Conservation (phyloP, 2,113 vertebrate species). For the Equus przewalskii region DNA sequence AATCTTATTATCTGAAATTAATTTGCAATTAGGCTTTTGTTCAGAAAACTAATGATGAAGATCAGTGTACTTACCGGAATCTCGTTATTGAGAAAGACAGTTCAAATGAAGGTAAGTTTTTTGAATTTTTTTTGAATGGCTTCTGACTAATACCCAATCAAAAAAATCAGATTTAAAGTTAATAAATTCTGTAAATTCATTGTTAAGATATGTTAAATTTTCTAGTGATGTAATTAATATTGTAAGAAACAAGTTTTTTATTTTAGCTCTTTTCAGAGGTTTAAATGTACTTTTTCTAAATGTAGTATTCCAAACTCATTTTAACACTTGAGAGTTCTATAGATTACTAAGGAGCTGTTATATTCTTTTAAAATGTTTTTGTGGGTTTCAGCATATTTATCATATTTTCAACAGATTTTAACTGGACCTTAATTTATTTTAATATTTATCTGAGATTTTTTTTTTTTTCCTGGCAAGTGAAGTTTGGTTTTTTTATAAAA, state of each 20-base stretch:
- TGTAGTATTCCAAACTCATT: conserved; percentile 17
- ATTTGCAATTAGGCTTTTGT: conserved; percentile 89
- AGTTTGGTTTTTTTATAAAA: conserved; percentile 37
- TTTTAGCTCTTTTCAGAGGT: conserved; percentile 32
- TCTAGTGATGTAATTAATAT: not conserved
- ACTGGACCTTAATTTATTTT: conserved; percentile 54
- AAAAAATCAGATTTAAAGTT: not conserved
- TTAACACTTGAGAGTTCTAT: conserved; percentile 33
- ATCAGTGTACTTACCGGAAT: conserved; percentile 90
- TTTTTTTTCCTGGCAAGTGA: not conserved
- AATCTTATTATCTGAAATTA: conserved; percentile 58
- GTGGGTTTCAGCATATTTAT: conserved; percentile 4
- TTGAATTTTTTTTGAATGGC: not conserved
- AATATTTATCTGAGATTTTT: not conserved
- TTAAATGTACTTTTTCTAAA: conserved; percentile 36
- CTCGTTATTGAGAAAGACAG: conserved; percentile 91
- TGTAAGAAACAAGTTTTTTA: conserved; percentile 1
- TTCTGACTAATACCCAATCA: not conserved
- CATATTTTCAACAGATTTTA: not conserved
- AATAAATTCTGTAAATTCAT: conserved; percentile 10
- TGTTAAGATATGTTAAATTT: not conserved
- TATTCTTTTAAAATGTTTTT: conserved; percentile 19
- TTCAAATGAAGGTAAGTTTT: conserved; percentile 87
- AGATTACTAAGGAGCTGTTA: conserved; percentile 4
- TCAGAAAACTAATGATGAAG: conserved; percentile 83